Base-by-base conservation (phyloP, 2,797 vertebrate genomes). In the Micrastur ruficollis region DNA sequence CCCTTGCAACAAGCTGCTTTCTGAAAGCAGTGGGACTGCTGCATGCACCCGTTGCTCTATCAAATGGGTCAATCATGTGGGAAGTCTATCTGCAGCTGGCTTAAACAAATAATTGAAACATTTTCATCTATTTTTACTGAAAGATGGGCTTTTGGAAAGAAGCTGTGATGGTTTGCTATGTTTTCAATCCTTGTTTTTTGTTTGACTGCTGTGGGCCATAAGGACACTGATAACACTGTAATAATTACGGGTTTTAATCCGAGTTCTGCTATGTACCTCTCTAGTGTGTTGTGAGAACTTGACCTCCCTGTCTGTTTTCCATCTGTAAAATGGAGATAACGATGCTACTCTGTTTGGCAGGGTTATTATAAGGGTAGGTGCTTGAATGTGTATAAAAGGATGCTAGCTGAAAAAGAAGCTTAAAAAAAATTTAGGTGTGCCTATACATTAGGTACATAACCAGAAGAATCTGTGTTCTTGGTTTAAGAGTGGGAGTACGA, bases 241-340 rank as follows among this genome's bases (percentile, higher is more conserved):
- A 84, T 76, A 90, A 95, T 81, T 56, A 42, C 29, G n/a, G 31
- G 27, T 50, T 80, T 92, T 85, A 78, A 40, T 74, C 59, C 40
- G 5, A 3, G 52, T 56, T 82, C 63, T 70, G 17, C 63, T 70
- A 11, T 16, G n/a, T 23, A 76, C 52, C 31, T 81, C 73, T 68
- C 38, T 1, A 40, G 58, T 27, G 66, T 14, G 16, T 25, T 73
- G 83, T 56, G 56, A 80, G 74, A 66, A 65, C 44, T 62, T 91
- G 81, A 93, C 86, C 82, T 46, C 38, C 58, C 67, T 72, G 55
- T 62, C 55, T 38, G 10, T 75, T 61, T 68, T 67, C 59, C 50
- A 44, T 67, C 67, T 94, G 63, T 71, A 62, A 63, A 86, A 73
- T 34, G 23, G 66, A 93, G 91, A 85, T 82, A 89, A 90, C 6